phyloP scores from a whole-genome alignment of 2,113 vertebrate genomes.

The Mionectes macconnelli region DNA sequence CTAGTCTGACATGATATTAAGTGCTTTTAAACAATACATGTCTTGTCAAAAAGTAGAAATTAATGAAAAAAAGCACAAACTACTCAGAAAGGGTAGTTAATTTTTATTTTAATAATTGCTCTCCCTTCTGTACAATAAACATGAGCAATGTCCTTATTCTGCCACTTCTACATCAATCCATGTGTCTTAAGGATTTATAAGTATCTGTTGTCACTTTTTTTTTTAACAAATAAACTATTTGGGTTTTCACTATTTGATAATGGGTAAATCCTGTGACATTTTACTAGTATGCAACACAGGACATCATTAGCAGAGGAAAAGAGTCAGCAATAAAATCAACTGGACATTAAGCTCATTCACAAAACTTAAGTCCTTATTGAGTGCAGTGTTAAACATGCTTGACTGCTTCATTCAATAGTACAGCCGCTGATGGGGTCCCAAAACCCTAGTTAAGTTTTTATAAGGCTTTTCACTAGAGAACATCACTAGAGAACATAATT shows the following conservation, averaged over 20 bases:
- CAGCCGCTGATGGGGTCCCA: slow-evolving; percentile 20
- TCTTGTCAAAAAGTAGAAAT: neutral
- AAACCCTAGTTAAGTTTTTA: slow-evolving; percentile 62
- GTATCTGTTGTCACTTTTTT: neutral
- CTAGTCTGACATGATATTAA: neutral
- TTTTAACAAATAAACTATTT: neutral
- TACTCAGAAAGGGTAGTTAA: neutral
- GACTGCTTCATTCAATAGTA: slow-evolving; percentile 30
- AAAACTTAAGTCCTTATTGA: slow-evolving; percentile 50
- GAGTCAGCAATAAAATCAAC: slow-evolving; percentile 49
- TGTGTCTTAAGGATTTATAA: neutral
- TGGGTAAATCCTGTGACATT: neutral
- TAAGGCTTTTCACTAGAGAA: slow-evolving; percentile 62
- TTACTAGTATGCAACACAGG: neutral
- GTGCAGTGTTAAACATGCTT: slow-evolving; percentile 2
- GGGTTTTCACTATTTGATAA: neutral
- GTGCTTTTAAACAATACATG: neutral
- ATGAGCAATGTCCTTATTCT: neutral
- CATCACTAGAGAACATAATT: slow-evolving; percentile 63
- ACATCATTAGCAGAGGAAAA: slow-evolving; percentile 35
- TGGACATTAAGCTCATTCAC: slow-evolving; percentile 60
- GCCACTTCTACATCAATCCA: neutral
- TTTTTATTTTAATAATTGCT: neutral
- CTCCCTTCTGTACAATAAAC: neutral
- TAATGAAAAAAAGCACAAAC: neutral